phyloP scores from a whole-genome alignment of 2,113 vertebrate species.

The Myotis lucifugus region DNA sequence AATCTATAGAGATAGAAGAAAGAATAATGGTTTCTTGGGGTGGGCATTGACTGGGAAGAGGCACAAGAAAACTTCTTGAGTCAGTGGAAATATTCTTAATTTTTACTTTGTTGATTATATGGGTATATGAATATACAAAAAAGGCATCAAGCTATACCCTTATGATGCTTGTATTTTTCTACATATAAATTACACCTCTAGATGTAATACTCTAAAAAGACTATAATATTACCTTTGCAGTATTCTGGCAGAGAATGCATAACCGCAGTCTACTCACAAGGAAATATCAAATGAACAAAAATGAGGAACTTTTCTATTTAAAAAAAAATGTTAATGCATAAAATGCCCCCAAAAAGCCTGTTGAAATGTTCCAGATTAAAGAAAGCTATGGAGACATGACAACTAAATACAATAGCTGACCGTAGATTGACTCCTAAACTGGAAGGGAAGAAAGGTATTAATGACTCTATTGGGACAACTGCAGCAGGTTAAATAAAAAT shows the following conservation, averaged over 20 bases:
- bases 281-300: neutral
- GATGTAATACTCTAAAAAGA: neutral
- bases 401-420: neutral
- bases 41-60: neutral
- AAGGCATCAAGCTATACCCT: neutral
- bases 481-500: neutral
- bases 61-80: neutral
- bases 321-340: neutral
- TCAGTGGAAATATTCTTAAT: neutral
- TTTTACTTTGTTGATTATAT: neutral
- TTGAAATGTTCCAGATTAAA: slow-evolving; percentile 6
- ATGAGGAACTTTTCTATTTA: neutral
- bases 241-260: slow-evolving; percentile 8
- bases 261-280: neutral
- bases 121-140: neutral
- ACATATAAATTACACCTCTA: neutral
- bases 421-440: neutral
- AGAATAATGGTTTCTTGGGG: neutral
- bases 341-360: neutral
- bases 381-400: neutral
- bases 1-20: neutral
- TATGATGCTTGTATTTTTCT: neutral
- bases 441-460: neutral
- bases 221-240: neutral
- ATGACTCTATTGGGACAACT: neutral